Percentiles rank a stretch among this genome's conserved stretches.
phyloP scores from a whole-genome alignment of 2,888 invertebrate genomes.

The Phalera bucephala region DNA sequence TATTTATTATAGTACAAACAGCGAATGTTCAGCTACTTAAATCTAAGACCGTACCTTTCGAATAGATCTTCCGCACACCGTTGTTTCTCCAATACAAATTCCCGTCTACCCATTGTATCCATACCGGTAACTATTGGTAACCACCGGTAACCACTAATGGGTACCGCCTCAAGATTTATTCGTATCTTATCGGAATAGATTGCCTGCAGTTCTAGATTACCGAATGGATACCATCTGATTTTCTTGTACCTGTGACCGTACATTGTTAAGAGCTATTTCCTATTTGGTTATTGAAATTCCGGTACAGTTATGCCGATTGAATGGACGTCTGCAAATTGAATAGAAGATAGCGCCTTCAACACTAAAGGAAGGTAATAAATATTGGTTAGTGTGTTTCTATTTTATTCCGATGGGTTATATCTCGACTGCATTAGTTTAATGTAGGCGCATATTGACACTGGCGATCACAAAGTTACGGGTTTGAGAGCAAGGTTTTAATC shows the following conservation, averaged over 20 bases:
- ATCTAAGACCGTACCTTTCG: neutral
- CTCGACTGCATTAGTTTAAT: no score
- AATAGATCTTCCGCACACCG: conserved; percentile 6
- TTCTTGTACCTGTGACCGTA: conserved; percentile 11
- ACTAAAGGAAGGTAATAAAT: conserved; percentile 1
- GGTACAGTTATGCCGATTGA: conserved; percentile 25
- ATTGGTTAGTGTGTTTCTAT: neutral
- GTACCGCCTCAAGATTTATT: conserved; percentile 49
- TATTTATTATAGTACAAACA: no score
- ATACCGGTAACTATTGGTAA: conserved; percentile 28
- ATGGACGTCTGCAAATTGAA: conserved; percentile 7
- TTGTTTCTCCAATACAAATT: conserved; percentile 33
- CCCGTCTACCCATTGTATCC: conserved; percentile 39
- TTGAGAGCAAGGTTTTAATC: no score
- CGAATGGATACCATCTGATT: conserved; percentile 21
- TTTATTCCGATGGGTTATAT: neutral
- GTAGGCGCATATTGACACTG: no score
- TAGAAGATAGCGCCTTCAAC: neutral
- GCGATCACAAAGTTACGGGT: no score
- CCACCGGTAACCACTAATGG: conserved; percentile 50
- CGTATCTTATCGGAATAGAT: conserved; percentile 59
- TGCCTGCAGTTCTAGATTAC: conserved; percentile 45
- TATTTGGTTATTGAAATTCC: conserved; percentile 25
- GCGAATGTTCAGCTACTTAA: no score
- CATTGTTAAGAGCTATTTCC: conserved; percentile 27